phyloP scores from a whole-genome alignment of 2,888 invertebrate species.

The Plebejus argus region DNA sequence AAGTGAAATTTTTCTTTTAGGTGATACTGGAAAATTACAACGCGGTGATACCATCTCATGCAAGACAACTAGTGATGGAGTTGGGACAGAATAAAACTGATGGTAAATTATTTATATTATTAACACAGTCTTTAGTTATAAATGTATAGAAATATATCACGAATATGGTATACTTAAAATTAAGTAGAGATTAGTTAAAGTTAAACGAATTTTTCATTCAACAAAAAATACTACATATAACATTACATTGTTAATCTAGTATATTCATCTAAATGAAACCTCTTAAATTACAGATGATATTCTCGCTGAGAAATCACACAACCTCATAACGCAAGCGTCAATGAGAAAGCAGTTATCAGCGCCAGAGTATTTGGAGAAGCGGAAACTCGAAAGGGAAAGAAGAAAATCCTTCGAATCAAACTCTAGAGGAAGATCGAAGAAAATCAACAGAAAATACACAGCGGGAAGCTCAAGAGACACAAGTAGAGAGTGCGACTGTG shows the following conservation, averaged over 20 bases:
- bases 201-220: neutral
- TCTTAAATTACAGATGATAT: constrained; percentile 78
- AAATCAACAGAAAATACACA: constrained; percentile 74
- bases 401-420: constrained; percentile 83
- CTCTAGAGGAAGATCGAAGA: constrained; percentile 80
- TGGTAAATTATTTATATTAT: constrained; percentile 61
- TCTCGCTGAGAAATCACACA: constrained; percentile 81
- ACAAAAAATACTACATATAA: neutral
- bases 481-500: constrained; percentile 65
- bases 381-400: constrained; percentile 87
- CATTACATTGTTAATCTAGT: too few relatives aligned
- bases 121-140: neutral
- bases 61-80: constrained; percentile 94
- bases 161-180: too few relatives aligned
- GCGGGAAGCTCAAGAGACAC: constrained; percentile 56
- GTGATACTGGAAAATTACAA: constrained; percentile 97
- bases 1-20: constrained; percentile 58
- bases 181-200: too few relatives aligned
- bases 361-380: constrained; percentile 93
- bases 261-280: neutral
- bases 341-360: constrained; percentile 90
- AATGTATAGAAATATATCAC: neutral
- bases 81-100: constrained; percentile 89
- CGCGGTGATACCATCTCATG: constrained; percentile 96
- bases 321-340: constrained; percentile 77